Conservation (phyloP, 2,888 invertebrate genomes). For the Allygus modestus region DNA sequence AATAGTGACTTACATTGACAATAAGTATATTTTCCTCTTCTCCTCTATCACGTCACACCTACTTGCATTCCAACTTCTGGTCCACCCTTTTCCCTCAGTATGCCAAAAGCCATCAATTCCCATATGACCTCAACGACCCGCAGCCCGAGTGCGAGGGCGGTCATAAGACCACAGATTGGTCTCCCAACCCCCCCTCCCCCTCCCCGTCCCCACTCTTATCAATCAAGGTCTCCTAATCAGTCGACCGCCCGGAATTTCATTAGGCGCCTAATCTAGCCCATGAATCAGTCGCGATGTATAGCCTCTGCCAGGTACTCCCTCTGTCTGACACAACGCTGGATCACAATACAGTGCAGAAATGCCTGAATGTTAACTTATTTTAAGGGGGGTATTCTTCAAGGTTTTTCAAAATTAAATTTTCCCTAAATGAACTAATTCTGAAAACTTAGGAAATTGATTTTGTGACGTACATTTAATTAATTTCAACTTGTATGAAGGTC, state of each 20-base stretch:
- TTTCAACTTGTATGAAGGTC: too few relatives aligned
- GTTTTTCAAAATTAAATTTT: too few relatives aligned
- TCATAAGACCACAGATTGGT: constrained; percentile 19
- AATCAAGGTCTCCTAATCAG: constrained; percentile 53
- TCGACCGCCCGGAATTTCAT: constrained; percentile 42
- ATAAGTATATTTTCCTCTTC: too few relatives aligned
- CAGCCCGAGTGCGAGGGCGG: not conserved
- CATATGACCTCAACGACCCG: not conserved
- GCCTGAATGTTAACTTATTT: too few relatives aligned
- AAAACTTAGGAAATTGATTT: too few relatives aligned
- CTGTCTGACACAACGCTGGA: not conserved
- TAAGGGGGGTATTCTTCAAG: too few relatives aligned
- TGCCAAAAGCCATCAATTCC: not conserved
- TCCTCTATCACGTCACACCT: too few relatives aligned
- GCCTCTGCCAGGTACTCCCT: constrained; percentile 4
- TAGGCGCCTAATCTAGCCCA: constrained; percentile 45
- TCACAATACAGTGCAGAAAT: not conserved
- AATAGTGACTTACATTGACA: too few relatives aligned
- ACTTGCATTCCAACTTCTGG: too few relatives aligned
- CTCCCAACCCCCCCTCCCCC: not conserved
- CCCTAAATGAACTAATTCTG: too few relatives aligned
- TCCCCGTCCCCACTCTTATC: not conserved
- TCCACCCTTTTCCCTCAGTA: too few relatives aligned
- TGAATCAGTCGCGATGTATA: constrained; percentile 41
- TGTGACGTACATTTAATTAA: too few relatives aligned